Conservation (phyloP, 2,888 invertebrate genomes). For the Drepana falcataria region DNA sequence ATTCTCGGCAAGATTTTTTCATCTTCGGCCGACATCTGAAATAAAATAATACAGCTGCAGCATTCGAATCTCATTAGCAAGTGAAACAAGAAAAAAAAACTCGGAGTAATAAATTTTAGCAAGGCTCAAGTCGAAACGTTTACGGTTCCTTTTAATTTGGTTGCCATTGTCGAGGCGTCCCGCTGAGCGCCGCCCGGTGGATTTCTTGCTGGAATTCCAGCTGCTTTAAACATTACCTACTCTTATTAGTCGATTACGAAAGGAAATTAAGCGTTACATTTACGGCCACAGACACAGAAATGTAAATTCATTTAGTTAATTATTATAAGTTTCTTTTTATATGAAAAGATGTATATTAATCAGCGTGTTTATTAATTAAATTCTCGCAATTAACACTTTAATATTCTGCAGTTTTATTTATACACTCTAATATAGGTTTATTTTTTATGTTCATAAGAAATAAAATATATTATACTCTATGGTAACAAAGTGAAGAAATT, state of each 20-base stretch:
- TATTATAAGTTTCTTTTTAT: constrained; percentile 8
- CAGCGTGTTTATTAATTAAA: no score
- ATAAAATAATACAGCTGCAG: constrained; percentile 68
- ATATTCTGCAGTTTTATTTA: no score
- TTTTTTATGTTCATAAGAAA: no score
- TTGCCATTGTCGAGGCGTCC: constrained; percentile 73
- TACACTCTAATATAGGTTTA: no score
- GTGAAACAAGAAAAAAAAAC: constrained; percentile 67
- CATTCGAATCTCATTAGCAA: constrained; percentile 76
- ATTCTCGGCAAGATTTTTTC: constrained; percentile 42
- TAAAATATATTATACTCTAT: no score
- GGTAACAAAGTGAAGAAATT: no score
- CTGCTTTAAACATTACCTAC: constrained; percentile 69
- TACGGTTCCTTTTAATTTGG: constrained; percentile 78
- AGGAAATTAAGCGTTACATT: constrained; percentile 51
- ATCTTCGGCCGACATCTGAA: constrained; percentile 51
- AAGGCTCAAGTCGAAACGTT: constrained; percentile 73
- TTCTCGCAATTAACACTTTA: no score
- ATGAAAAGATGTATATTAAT: background rate
- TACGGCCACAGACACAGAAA: constrained; percentile 22
- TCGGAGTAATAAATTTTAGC: constrained; percentile 74
- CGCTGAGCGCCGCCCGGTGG: constrained; percentile 65
- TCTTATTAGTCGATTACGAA: constrained; percentile 70
- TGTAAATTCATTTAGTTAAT: constrained; percentile 6
- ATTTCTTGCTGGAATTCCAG: constrained; percentile 72